Percentiles rank a stretch among this genome's conserved stretches.
phyloP scores from a whole-genome alignment of 2,797 vertebrate genomes.

The Eulemur coronatus region DNA sequence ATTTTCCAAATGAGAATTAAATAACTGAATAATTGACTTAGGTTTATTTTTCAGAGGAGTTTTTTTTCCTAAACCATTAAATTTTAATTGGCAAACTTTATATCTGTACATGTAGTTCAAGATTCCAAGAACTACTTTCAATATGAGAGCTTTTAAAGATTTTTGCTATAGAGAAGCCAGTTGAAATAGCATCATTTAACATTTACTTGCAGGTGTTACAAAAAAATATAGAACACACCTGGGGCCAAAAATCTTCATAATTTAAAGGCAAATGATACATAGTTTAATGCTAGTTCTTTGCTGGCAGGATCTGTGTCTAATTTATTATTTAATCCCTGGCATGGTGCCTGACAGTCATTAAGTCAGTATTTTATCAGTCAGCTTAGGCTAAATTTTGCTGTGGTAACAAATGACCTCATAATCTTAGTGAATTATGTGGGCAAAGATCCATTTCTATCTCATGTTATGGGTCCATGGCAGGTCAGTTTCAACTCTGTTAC shows the following conservation, averaged over 20 bases:
- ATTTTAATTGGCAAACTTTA: constrained; percentile 76
- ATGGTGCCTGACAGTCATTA: not conserved
- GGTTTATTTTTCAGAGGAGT: constrained; percentile 54
- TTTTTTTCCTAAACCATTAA: not conserved
- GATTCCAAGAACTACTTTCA: constrained; percentile 67
- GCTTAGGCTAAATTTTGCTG: not conserved
- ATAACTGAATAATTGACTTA: constrained; percentile 67
- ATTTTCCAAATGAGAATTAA: constrained; percentile 73
- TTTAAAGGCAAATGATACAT: constrained; percentile 36
- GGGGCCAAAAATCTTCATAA: not conserved
- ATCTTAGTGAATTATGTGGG: not conserved
- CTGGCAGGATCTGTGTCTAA: not conserved
- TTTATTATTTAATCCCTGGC: not conserved
- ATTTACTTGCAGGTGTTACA: constrained; percentile 49
- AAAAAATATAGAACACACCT: constrained; percentile 9
- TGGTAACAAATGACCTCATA: not conserved
- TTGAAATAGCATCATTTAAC: constrained; percentile 39
- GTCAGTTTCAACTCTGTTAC: not conserved
- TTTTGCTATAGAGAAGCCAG: constrained; percentile 41
- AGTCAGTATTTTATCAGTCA: not conserved
- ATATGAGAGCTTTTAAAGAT: constrained; percentile 30
- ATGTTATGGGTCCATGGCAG: not conserved
- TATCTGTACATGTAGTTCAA: constrained; percentile 66
- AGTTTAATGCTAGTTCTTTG: not conserved
- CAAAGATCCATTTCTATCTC: not conserved